Percentiles rank a stretch among this genome's conserved stretches.
These are phyloP conservation scores for Caenorhabditis doughertyi DNA, from an alignment of 2,888 invertebrate species.

Conservation along the genomic window DNA sequence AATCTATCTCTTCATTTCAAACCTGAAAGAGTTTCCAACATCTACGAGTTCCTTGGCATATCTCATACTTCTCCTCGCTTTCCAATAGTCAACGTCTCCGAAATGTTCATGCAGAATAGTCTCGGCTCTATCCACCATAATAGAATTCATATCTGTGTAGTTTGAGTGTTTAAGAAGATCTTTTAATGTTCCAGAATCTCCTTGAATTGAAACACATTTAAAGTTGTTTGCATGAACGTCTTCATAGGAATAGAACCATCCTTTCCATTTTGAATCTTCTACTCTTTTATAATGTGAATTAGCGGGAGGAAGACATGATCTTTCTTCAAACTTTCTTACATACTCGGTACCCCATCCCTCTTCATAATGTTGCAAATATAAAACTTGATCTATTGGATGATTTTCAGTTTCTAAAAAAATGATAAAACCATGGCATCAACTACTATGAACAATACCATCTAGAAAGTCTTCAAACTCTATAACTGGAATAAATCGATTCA, in stretches of 20 bases:
- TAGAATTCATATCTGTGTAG: constrained; percentile 73
- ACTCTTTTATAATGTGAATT: constrained; percentile 26
- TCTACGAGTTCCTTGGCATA: constrained; percentile 88
- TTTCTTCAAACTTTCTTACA: constrained; percentile 89
- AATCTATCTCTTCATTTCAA: constrained; percentile 60
- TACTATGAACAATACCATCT: constrained; percentile 82
- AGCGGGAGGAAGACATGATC: constrained; percentile 84
- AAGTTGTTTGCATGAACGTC: constrained; percentile 87
- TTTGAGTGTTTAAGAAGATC: constrained; percentile 59
- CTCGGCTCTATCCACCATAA: constrained; percentile 87
- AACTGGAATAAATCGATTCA: constrained; percentile 90
- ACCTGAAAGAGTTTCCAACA: constrained; percentile 88
- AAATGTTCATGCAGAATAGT: constrained; percentile 92
- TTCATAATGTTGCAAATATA: constrained; percentile 90
- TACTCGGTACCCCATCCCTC: constrained; percentile 91
- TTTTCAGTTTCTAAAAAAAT: constrained; percentile 37
- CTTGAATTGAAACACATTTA: constrained; percentile 88
- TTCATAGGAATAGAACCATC: constrained; percentile 88
- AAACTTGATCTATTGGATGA: constrained; percentile 85
- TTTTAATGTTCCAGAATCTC: constrained; percentile 76
- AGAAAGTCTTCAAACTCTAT: constrained; percentile 92
- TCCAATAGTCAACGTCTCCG: constrained; percentile 91
- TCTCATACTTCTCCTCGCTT: constrained; percentile 90
- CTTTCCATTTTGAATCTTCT: constrained; percentile 76
- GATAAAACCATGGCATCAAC: background rate